Conservation (phyloP, 1,140 invertebrate species). For the Oedothorax gibbosus region DNA sequence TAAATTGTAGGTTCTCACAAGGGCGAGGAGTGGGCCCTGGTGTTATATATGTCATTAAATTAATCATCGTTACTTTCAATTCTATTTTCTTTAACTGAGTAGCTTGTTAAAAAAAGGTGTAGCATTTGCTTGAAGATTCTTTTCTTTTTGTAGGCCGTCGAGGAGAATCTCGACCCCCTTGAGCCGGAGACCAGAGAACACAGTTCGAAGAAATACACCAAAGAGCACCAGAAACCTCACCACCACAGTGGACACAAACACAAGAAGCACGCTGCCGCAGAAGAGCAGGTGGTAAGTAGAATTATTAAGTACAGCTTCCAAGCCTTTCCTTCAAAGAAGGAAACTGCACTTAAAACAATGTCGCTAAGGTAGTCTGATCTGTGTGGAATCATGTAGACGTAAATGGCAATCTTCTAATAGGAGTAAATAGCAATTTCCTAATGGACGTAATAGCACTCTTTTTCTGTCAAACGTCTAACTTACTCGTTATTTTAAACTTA, state of each 20-base stretch:
- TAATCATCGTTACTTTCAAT: background rate
- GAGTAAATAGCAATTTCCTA: no score
- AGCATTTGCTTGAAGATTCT: background rate
- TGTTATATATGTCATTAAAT: background rate
- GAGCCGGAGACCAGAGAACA: constrained; percentile 27
- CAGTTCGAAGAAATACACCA: constrained; percentile 39
- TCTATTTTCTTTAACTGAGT: background rate
- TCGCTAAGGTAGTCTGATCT: no score
- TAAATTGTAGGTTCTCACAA: background rate
- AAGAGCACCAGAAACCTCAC: constrained; percentile 37
- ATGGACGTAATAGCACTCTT: no score
- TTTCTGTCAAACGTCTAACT: no score
- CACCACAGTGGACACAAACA: constrained; percentile 36
- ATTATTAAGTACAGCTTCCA: no score
- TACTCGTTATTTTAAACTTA: no score
- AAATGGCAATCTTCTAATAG: no score
- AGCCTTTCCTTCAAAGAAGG: no score
- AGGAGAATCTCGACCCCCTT: constrained; percentile 23
- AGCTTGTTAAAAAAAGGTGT: no score
- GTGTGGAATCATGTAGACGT: no score
- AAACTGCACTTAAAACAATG: no score
- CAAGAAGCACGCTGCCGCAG: constrained; percentile 23
- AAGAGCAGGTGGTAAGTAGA: background rate
- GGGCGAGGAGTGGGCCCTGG: background rate
- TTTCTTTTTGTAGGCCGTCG: constrained; percentile 19